Evolutionary conservation across 2,797 vertebrate species (phyloP).

Genomic region (Aulostomus chinensis): DNA sequence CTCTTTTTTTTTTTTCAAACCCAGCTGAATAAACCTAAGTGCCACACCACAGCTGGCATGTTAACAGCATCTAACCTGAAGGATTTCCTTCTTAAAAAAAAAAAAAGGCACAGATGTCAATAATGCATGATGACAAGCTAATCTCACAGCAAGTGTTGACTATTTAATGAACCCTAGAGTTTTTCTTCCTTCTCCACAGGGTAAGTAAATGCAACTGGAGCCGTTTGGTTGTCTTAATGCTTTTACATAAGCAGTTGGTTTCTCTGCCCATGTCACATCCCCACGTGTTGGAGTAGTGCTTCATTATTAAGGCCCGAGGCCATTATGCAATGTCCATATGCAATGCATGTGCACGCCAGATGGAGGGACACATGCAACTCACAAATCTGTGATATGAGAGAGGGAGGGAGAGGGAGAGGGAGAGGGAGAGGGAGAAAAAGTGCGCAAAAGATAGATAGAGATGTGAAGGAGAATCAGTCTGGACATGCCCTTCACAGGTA

Average conservation of each 20-base stretch:
- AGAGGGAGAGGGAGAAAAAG: background rate
- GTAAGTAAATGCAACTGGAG: slow-evolving; percentile 20
- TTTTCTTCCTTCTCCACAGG: slow-evolving; percentile 1
- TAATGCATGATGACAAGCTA: too few species aligned
- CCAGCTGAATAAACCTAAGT: too few species aligned
- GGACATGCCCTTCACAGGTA: slow-evolving; percentile 22
- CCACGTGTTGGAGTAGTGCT: slow-evolving; percentile 35
- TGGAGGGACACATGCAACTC: slow-evolving; percentile 62
- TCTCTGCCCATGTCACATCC: slow-evolving; percentile 45
- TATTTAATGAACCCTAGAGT: background rate
- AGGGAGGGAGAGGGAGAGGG: background rate
- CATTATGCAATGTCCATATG: slow-evolving; percentile 68
- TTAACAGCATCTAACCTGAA: too few species aligned
- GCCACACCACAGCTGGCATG: too few species aligned
- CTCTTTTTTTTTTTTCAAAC: too few species aligned
- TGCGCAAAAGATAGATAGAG: background rate
- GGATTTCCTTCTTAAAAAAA: too few species aligned
- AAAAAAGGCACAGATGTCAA: too few species aligned
- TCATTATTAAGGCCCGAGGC: slow-evolving; percentile 26
- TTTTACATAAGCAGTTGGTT: slow-evolving; percentile 71
- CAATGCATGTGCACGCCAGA: slow-evolving; percentile 57
- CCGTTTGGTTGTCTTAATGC: slow-evolving; percentile 58
- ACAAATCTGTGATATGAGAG: slow-evolving; percentile 50
- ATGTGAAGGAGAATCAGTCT: background rate
- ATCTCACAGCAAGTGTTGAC: too few species aligned